A percentile compares a stretch with the other conserved stretches of the same genome.
Evolutionary conservation across 2,113 vertebrate species (phyloP).

Genomic region (Tupaia chinensis): DNA sequence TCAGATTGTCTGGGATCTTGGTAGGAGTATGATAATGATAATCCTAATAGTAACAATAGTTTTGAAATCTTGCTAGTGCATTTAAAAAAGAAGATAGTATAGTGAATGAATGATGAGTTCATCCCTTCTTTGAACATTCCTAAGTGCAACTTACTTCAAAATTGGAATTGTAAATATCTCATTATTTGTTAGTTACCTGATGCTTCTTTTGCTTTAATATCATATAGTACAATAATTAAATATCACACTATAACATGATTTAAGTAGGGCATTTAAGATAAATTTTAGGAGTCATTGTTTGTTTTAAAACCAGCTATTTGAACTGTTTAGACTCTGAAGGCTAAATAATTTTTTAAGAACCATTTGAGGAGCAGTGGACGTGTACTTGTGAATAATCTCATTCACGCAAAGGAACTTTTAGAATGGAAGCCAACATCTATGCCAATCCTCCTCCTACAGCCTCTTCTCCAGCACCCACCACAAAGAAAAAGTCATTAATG

Average conservation of each 20-base stretch:
- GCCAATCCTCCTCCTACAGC: not conserved
- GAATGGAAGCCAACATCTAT: conserved; percentile 25
- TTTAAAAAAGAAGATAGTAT: conserved; percentile 43
- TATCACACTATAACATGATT: conserved; percentile 54
- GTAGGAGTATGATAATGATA: not conserved
- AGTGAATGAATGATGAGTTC: not conserved
- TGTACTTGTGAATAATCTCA: conserved; percentile 48
- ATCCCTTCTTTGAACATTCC: conserved; percentile 71
- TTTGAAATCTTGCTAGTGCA: conserved; percentile 35
- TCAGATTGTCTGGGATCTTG: conserved; percentile 24
- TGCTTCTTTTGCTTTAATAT: not conserved
- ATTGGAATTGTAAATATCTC: conserved; percentile 62
- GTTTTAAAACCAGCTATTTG: conserved; percentile 55
- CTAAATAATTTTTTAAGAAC: conserved; percentile 65
- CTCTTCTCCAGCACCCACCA: conserved; percentile 45
- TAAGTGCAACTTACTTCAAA: conserved; percentile 67
- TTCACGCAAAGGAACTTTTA: conserved; percentile 67
- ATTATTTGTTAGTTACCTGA: conserved; percentile 23
- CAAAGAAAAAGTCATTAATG: conserved; percentile 77
- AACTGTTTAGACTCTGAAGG: conserved; percentile 63
- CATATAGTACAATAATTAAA: conserved; percentile 23
- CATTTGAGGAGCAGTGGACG: not conserved
- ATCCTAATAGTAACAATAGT: conserved; percentile 38
- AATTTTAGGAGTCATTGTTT: conserved; percentile 60
- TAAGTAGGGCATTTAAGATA: conserved; percentile 49